Base-by-base conservation (phyloP, 2,888 invertebrate species). In the Drosophila vallismaia region DNA sequence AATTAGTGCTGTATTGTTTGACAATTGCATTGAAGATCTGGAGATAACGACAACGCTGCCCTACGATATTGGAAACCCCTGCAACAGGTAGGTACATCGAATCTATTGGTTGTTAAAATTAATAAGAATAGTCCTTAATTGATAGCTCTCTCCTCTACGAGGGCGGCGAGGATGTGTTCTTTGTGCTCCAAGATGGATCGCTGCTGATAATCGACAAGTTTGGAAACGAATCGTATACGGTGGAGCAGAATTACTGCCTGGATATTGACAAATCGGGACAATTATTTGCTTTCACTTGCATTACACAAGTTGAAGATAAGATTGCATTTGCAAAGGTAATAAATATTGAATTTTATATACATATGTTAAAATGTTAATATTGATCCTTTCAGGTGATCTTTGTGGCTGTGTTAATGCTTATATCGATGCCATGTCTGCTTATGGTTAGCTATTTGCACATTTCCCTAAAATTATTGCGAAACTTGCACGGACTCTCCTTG, bases 21-120 rank as follows among this genome's bases (percentile, higher is more conserved):
- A 91, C 14, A 89, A 90, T 53, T 92, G 92, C 68, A 91, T 92
- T 31, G 92, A 92, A 63, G 91, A 91, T 59, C 77, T 82, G 53
- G 91, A 92, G 72, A 64, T 75, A 2, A 42, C 52, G 2, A 76
- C 91, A 0, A 56, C 62, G 8, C 66, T 92, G 31, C 75, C 81
- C 0, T 74, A 88, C 36, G 88, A 89, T 63, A 88, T 90, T 49
- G 91, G 90, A 5, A 91, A 91, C 83, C 90, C 91, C 3, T 92
- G 92, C 45, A 91, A 91, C 75, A 86, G 87, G 91, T 91, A 42
- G 4, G 40, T 19, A 7, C 28, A 46, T 14, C 6, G 12, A n/a
- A 9, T 5, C 28, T 6, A 19, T 19, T 7, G 1, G 10, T 26
- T 33, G 24, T 31, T 38, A 12, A 8, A 44, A 42, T 4, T 10